A percentile compares a stretch with the other conserved stretches of the same genome.
Evolutionary conservation across 2,888 invertebrate genomes (phyloP).

Genomic region (Cyclophora albipunctata): DNA sequence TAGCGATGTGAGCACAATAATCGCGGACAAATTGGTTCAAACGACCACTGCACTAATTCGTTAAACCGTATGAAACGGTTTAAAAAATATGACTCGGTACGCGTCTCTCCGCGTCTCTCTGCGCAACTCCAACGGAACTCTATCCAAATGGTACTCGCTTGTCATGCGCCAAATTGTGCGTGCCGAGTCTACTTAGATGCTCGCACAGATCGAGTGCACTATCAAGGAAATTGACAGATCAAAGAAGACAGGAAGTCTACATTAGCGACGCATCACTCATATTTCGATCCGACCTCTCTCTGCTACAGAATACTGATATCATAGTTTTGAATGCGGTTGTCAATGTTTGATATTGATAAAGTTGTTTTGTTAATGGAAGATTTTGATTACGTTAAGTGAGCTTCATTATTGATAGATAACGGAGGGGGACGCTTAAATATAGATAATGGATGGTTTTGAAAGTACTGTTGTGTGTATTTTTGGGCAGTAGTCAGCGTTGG

Average conservation of each 20-base stretch:
- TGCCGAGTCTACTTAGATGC: slow-evolving; percentile 46
- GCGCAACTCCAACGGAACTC: slow-evolving; percentile 18
- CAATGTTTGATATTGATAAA: too few relatives aligned
- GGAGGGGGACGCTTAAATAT: too few relatives aligned
- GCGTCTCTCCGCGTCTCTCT: slow-evolving; percentile 13
- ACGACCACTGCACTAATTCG: slow-evolving; percentile 54
- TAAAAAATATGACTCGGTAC: slow-evolving; percentile 38
- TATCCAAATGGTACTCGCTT: not conserved
- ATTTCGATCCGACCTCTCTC: slow-evolving; percentile 45
- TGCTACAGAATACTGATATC: slow-evolving; percentile 12
- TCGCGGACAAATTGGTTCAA: slow-evolving; percentile 57
- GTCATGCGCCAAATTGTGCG: slow-evolving; percentile 44
- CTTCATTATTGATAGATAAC: too few relatives aligned
- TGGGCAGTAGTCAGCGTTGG: slow-evolving; percentile 18
- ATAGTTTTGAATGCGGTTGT: too few relatives aligned
- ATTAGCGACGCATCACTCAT: slow-evolving; percentile 53
- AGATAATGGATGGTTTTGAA: too few relatives aligned
- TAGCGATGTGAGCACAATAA: slow-evolving; percentile 55
- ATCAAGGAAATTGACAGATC: slow-evolving; percentile 62
- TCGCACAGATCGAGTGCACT: slow-evolving; percentile 48
- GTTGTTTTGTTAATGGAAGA: too few relatives aligned
- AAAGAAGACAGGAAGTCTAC: slow-evolving; percentile 64
- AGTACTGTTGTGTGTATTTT: slow-evolving; percentile 5
- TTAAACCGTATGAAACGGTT: slow-evolving; percentile 61
- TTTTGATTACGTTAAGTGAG: too few relatives aligned